Conservation (phyloP, 2,797 vertebrate species). For the Syndactyla subalaris region DNA sequence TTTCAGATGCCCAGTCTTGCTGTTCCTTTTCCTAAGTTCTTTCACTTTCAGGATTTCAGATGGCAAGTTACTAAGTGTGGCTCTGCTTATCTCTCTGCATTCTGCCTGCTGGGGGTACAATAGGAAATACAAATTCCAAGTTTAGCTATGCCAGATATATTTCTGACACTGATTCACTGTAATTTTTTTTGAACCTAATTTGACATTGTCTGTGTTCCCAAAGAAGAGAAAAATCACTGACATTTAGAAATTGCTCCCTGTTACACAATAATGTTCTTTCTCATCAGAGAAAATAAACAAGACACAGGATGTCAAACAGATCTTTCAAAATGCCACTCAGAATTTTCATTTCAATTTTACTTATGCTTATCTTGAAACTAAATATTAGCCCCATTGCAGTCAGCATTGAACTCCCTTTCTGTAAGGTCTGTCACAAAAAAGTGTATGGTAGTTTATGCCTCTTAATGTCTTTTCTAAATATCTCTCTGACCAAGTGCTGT, state of each 20-base stretch:
- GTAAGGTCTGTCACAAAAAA: neutral
- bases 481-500: neutral
- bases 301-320: slow-evolving; percentile 49
- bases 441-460: neutral
- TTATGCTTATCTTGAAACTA: slow-evolving; percentile 34
- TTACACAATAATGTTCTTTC: slow-evolving; percentile 36
- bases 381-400: slow-evolving; percentile 5
- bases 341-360: slow-evolving; percentile 53
- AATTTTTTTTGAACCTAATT: neutral
- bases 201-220: slow-evolving; percentile 18
- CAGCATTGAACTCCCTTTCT: neutral
- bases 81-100: neutral
- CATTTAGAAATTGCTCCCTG: slow-evolving; percentile 54
- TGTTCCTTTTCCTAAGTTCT: neutral
- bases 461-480: neutral
- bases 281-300: slow-evolving; percentile 62
- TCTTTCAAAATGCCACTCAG: slow-evolving; percentile 52
- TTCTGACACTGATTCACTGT: neutral
- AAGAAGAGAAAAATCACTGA: slow-evolving; percentile 42
- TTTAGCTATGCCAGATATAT: neutral
- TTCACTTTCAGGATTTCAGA: neutral
- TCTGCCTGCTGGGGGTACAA: neutral
- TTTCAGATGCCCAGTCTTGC: neutral
- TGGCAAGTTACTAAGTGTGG: neutral
- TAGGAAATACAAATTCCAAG: neutral